Conservation (phyloP, 2,113 vertebrate species). For the Ageneiosus marmoratus region DNA sequence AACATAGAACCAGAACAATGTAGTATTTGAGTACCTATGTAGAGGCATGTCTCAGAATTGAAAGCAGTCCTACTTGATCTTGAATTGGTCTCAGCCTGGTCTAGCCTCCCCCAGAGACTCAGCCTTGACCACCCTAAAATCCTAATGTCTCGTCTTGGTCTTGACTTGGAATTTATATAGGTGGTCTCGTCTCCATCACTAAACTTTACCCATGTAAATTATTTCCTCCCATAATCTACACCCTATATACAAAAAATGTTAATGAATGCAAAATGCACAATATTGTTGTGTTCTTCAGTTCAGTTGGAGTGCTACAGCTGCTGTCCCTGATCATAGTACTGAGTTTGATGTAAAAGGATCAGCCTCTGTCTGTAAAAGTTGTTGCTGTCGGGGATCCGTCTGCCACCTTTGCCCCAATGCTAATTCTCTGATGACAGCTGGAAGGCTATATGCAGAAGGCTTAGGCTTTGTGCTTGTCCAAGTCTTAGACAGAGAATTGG, state of each 20-base stretch:
- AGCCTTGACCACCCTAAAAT: too few species aligned
- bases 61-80: too few species aligned
- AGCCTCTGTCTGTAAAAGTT: slow-evolving; percentile 29
- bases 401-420: slow-evolving; percentile 49
- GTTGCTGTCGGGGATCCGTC: slow-evolving; percentile 36
- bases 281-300: slow-evolving; percentile 1
- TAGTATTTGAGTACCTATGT: too few species aligned
- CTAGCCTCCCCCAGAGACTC: too few species aligned
- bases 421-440: slow-evolving; percentile 68
- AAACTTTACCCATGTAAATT: not conserved
- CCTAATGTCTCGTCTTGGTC: too few species aligned
- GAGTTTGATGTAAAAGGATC: slow-evolving; percentile 27
- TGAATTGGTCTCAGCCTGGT: too few species aligned
- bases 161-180: too few species aligned
- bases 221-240: not conserved
- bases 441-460: slow-evolving; percentile 65
- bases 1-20: too few species aligned
- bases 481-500: slow-evolving; percentile 62
- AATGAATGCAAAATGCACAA: not conserved
- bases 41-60: too few species aligned
- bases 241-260: not conserved
- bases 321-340: not conserved
- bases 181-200: too few species aligned
- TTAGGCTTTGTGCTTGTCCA: slow-evolving; percentile 41
- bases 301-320: slow-evolving; percentile 7